Conservation (phyloP, 2,888 invertebrate genomes). For the Selenia dentaria region DNA sequence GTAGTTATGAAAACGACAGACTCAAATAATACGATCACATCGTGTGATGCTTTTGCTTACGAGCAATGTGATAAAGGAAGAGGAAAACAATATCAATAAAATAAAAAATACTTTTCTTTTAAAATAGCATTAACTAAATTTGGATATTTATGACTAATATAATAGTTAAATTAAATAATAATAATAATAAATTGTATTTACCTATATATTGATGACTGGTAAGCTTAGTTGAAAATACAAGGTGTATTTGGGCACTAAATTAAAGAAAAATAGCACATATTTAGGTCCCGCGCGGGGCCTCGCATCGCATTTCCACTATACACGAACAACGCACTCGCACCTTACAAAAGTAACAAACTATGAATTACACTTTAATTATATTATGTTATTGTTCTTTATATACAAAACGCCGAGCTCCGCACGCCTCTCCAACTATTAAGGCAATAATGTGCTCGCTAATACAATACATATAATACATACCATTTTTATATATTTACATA, state of each 20-base stretch:
- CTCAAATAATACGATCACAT: constrained; percentile 67
- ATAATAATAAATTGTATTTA: constrained; percentile 77
- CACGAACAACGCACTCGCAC: constrained; percentile 68
- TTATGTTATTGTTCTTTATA: constrained; percentile 78
- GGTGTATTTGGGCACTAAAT: constrained; percentile 74
- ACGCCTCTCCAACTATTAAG: constrained; percentile 63
- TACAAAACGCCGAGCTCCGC: constrained; percentile 71
- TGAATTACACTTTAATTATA: constrained; percentile 64
- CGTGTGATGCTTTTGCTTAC: constrained; percentile 75
- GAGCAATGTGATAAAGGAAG: constrained; percentile 66
- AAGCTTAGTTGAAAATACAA: constrained; percentile 81
- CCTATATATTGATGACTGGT: constrained; percentile 81
- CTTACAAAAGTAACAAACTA: constrained; percentile 79
- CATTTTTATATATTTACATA: constrained; percentile 73
- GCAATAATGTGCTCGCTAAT: constrained; percentile 70
- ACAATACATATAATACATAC: constrained; percentile 63
- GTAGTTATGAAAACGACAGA: constrained; percentile 51
- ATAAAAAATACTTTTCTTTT: constrained; percentile 62
- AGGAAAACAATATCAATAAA: constrained; percentile 60
- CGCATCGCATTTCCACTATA: constrained; percentile 53
- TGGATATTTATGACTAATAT: constrained; percentile 84
- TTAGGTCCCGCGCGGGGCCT: constrained; percentile 48
- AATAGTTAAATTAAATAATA: constrained; percentile 80
- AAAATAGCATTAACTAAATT: constrained; percentile 81
- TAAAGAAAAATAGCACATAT: constrained; percentile 75